Conservation (phyloP, 2,797 vertebrate species). For the Gila robusta region DNA sequence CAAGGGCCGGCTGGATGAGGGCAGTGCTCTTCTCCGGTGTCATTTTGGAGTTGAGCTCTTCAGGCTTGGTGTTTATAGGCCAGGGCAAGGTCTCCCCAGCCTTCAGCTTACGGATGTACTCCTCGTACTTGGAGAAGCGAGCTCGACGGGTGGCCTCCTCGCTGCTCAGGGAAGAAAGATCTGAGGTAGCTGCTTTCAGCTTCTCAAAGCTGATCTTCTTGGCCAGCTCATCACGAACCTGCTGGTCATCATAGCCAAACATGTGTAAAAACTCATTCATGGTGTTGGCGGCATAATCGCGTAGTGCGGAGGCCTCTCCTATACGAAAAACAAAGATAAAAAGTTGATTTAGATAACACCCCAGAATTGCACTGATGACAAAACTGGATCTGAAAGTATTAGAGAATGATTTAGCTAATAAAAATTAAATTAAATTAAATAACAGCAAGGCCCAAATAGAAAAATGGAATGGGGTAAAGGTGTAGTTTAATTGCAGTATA, state of each 20-base stretch:
- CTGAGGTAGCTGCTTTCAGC: conserved; percentile 90
- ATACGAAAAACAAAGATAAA: conserved; percentile 21
- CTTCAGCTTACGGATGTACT: conserved; percentile 97
- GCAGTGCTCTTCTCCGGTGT: conserved; percentile 81
- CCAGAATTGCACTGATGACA: background rate
- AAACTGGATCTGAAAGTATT: background rate
- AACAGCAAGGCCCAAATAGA: conserved; percentile 79
- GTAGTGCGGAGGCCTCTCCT: conserved; percentile 93
- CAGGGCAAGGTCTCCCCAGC: conserved; percentile 93
- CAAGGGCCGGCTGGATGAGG: conserved; percentile 80
- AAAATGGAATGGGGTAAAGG: conserved; percentile 76
- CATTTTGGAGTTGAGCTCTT: conserved; percentile 86
- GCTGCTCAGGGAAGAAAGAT: conserved; percentile 79
- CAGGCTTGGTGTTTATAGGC: conserved; percentile 87
- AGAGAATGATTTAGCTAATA: background rate
- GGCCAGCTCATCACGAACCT: conserved; percentile 93
- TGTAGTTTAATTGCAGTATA: conserved; percentile 83
- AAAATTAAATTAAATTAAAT: conserved; percentile 29
- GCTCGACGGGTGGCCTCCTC: conserved; percentile 92
- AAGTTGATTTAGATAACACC: background rate
- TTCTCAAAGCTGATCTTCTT: conserved; percentile 98
- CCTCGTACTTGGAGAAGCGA: conserved; percentile 98
- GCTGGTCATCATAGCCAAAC: conserved; percentile 98
- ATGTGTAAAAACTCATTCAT: conserved; percentile 98
- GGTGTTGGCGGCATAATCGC: conserved; percentile 97